Percentiles rank a stretch among this genome's conserved stretches.
Evolutionary conservation across 2,797 vertebrate species (phyloP).

Genomic region (Pogoniulus pusillus): DNA sequence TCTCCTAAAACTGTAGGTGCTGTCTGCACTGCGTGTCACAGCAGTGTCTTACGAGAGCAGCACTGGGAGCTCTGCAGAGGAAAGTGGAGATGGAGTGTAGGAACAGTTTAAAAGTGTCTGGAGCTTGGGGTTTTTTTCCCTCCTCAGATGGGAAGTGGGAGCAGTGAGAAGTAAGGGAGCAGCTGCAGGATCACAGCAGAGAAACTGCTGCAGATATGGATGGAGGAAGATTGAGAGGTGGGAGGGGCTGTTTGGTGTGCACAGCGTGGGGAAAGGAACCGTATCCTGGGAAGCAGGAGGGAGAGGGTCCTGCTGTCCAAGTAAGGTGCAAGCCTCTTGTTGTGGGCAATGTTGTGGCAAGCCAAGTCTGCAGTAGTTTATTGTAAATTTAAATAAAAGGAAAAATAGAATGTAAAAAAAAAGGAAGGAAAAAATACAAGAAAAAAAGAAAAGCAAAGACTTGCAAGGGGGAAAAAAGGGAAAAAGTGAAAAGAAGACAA

Average conservation of each 20-base stretch:
- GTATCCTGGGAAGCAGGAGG: not conserved
- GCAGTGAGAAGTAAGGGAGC: conserved; percentile 62
- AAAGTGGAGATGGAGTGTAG: conserved; percentile 25
- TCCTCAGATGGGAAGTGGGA: conserved; percentile 64
- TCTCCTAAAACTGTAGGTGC: not conserved
- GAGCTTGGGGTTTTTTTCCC: not conserved
- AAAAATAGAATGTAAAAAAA: no score
- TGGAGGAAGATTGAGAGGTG: conserved; percentile 1
- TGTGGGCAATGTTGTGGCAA: not conserved
- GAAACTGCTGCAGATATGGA: conserved; percentile 36
- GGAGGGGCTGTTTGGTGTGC: conserved; percentile 9
- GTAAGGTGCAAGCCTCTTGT: not conserved
- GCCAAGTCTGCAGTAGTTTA: not conserved
- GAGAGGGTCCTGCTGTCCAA: not conserved
- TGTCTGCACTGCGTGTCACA: not conserved
- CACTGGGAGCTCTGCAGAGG: conserved; percentile 6
- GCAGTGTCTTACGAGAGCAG: not conserved
- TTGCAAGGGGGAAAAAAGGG: no score
- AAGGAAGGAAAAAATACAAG: no score
- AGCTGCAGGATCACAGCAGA: conserved; percentile 48
- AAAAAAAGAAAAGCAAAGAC: no score
- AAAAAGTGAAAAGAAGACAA: no score
- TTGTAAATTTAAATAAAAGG: not conserved
- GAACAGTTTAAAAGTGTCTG: conserved; percentile 57
- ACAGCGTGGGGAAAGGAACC: not conserved